Base-by-base conservation (phyloP, 1,140 invertebrate genomes). In the Orchesella cincta region DNA sequence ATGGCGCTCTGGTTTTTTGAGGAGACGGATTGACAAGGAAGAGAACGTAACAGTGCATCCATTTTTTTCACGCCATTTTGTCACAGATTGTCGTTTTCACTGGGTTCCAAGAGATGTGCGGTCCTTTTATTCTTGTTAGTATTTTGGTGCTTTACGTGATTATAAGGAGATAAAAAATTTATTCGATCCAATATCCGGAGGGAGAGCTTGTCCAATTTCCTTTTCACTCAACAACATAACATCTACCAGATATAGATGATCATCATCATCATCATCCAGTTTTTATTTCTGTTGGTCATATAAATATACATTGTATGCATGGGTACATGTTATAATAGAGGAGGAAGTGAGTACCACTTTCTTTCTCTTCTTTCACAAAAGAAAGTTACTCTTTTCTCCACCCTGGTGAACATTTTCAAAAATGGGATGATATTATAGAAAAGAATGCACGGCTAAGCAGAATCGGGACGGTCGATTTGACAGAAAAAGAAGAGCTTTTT, bases 101-200 rank as follows among this genome's bases (percentile, higher is more conserved):
- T n/a, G n/a, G n/a, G n/a, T n/a, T n/a, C n/a, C n/a, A n/a, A 8
- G 39, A 46, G 5, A 46, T 46, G 39, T 46, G 39, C 39, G 39
- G 39, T 46, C 18, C 39, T 5, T 46, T n/a, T n/a, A n/a, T n/a
- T n/a, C n/a, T n/a, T n/a, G n/a, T n/a, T n/a, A n/a, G n/a, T n/a
- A n/a, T n/a, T n/a, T n/a, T n/a, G 57, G 57, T 26, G 33, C 67
- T 31, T 16, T 70, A 77, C 71, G 29, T 75, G 75, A 75, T 54
- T 77, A 77, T 77, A 57, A 74, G 31, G 54, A 79, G 77, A 64
- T 64, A 51, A n/a, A n/a, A n/a, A n/a, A n/a, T n/a, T n/a, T n/a
- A n/a, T n/a, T n/a, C n/a, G 75, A 79, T 64, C 46, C 76, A 79
- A 79, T 79, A 79, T 79, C 78, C 78, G 78, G 78, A 77, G 78